Base-by-base conservation (phyloP, 2,888 invertebrate species). In the Argyresthia albistria region DNA sequence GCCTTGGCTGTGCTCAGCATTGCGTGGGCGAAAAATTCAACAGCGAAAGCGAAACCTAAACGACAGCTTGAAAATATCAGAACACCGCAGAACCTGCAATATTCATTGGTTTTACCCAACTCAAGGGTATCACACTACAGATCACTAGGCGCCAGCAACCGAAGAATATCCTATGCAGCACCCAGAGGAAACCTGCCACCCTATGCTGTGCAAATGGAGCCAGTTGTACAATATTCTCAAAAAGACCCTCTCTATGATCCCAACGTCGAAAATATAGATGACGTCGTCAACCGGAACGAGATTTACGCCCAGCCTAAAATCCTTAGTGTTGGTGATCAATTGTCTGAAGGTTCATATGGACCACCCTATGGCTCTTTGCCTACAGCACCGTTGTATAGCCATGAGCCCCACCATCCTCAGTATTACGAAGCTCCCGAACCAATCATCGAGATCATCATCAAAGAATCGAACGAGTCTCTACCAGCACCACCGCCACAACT, bases 391-490 rank as follows among this genome's bases (percentile, higher is more conserved):
- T 60, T 88, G n/a, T 88, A 89, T 55, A 81, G 84, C 46, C 82
- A 86, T 54, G 82, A 82, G 56, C 73, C 70, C 16, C 78, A 77
- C 50, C 80, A 59, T 65, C 90, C 77, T 1, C 89, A 90, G 50
- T 92, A 91, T 63, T 89, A 92, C 58, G 93, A 93, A 69, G 93
- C 94, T 51, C 95, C 95, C 0, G 96, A 96, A 68, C 96, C 96
- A 6, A 96, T 96, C 15, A 96, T 96, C 62, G 96, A 96, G 80
- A 96, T 96, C 59, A 96, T 96, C 56, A 96, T 96, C 51, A 95
- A 95, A 67, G 96, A 96, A 73, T 95, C 95, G 0, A 96, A 96
- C 68, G 94, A 95, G 65, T 90, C 93, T 0, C 70, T 95, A 1
- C 93, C 95, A 1, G 90, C 93, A 1, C 89, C 90, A 4, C 89